Evolutionary conservation across 2,888 invertebrate genomes (phyloP).

Genomic region (Eupithecia pulchellata): DNA sequence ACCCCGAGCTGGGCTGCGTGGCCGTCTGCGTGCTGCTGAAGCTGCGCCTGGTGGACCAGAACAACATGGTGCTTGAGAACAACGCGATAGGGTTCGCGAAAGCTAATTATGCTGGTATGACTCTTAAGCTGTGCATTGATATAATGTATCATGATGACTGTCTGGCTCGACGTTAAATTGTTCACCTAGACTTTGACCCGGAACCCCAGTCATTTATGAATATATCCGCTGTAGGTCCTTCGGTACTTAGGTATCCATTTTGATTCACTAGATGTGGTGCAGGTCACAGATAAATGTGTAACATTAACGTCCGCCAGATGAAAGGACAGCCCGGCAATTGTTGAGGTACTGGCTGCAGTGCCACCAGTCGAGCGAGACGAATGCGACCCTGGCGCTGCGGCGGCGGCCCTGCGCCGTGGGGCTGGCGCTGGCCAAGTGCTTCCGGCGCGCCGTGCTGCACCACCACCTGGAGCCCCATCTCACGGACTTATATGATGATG

Average conservation of each 20-base stretch:
- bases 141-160: background rate
- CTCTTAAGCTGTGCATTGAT: background rate
- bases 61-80: constrained; percentile 34
- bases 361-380: background rate
- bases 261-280: no score
- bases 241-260: no score
- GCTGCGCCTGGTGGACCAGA: constrained; percentile 47
- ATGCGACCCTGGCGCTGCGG: background rate
- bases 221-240: no score
- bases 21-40: constrained; percentile 51
- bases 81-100: constrained; percentile 48
- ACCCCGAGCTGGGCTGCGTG: constrained; percentile 53
- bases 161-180: background rate
- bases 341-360: constrained; percentile 33
- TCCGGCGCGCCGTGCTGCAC: constrained; percentile 45
- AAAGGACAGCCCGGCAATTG: constrained; percentile 43
- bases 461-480: constrained; percentile 39
- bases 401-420: constrained; percentile 37
- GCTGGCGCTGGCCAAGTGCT: constrained; percentile 53
- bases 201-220: no score
- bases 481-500: background rate
- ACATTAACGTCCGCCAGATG: constrained; percentile 46
- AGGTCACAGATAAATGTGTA: no score
- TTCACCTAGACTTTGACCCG: background rate
- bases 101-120: constrained; percentile 55